Conservation (phyloP, 1,140 invertebrate species). For the Neocloeon triangulifer region DNA sequence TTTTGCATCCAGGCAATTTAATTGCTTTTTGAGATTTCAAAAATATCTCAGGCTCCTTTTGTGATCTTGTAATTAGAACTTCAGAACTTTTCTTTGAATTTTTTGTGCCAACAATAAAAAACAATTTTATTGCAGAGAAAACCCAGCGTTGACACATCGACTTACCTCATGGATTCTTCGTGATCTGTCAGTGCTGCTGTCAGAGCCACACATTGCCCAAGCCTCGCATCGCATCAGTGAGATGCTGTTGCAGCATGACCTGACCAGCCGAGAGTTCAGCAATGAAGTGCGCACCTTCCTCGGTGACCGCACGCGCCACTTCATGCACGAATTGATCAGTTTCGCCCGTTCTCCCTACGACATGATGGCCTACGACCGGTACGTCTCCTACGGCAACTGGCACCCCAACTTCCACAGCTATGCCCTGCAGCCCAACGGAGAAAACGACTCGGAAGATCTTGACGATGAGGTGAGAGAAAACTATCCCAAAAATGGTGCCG, state of each 20-base stretch:
- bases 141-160: conserved; percentile 54
- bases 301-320: conserved; percentile 43
- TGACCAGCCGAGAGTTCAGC: conserved; percentile 48
- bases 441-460: no score
- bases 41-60: no score
- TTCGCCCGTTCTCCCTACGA: conserved; percentile 71
- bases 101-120: no score
- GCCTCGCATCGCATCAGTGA: conserved; percentile 44
- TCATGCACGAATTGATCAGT: conserved; percentile 70
- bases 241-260: conserved; percentile 38
- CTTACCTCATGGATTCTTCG: conserved; percentile 72
- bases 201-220: conserved; percentile 31
- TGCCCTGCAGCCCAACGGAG: no score
- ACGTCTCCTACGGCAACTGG: neutral
- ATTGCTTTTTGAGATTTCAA: no score
- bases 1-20: no score
- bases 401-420: no score
- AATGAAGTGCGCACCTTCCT: conserved; percentile 30
- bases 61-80: no score
- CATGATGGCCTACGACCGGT: conserved; percentile 32
- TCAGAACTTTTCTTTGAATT: no score
- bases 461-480: no score
- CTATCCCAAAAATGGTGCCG: no score
- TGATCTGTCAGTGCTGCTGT: conserved; percentile 47
- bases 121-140: conserved; percentile 28